A percentile compares a stretch with the other conserved stretches of the same genome.
Conservation (phyloP, 2,113 vertebrate genomes). For the Anhinga rufa region DNA sequence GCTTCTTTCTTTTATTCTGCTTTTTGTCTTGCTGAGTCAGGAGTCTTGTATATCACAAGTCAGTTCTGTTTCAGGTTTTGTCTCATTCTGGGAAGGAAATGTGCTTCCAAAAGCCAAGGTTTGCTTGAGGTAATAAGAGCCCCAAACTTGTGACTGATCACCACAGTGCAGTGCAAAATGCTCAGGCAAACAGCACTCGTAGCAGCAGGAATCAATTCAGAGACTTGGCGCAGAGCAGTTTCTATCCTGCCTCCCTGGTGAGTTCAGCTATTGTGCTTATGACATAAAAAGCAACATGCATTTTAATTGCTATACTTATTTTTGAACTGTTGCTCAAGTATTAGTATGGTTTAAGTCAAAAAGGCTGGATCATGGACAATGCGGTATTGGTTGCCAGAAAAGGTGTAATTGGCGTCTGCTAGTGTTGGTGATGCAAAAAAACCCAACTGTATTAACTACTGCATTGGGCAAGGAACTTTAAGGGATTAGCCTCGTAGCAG, state of each 20-base stretch:
- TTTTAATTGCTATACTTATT: neutral
- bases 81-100: neutral
- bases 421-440: neutral
- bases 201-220: conserved; percentile 11
- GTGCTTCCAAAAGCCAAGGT: neutral
- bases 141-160: neutral
- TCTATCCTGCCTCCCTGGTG: conserved; percentile 21
- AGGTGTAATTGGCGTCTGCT: neutral
- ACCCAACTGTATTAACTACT: neutral
- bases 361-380: neutral
- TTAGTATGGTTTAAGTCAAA: neutral
- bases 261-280: conserved; percentile 3
- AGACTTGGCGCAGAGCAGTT: neutral
- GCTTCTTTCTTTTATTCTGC: neutral
- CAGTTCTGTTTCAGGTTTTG: neutral
- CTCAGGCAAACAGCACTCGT: neutral
- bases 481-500: neutral
- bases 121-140: conserved; percentile 1
- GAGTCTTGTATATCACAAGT: neutral
- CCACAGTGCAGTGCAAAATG: neutral
- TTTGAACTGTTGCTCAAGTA: neutral
- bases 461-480: neutral
- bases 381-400: neutral
- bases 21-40: neutral
- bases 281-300: conserved; percentile 5